Conservation (phyloP, 2,888 invertebrate genomes). For the Pseudoips prasinana region DNA sequence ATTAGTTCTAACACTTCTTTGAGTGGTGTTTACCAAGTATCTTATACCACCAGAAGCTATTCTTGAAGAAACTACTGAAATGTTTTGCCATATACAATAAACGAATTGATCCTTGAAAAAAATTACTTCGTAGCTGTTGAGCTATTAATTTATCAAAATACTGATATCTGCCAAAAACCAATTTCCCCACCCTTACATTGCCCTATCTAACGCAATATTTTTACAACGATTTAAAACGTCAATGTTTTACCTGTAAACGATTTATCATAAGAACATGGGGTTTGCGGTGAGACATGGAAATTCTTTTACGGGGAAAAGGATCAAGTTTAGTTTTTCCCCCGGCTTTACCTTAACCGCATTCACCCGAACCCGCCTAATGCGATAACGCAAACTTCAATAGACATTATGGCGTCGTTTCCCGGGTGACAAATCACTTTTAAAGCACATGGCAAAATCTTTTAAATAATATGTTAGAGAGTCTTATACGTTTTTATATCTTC, state of each 20-base stretch:
- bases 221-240: constrained; percentile 21
- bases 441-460: not conserved
- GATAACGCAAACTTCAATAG: constrained; percentile 29
- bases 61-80: too few relatives aligned
- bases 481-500: too few relatives aligned
- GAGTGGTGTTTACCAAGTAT: too few relatives aligned
- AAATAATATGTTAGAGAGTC: too few relatives aligned
- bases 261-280: constrained; percentile 27
- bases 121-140: too few relatives aligned
- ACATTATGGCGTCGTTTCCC: constrained; percentile 6
- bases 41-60: too few relatives aligned
- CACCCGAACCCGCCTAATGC: constrained; percentile 22
- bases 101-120: too few relatives aligned
- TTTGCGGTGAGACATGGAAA: constrained; percentile 37
- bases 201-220: constrained; percentile 15
- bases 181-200: too few relatives aligned
- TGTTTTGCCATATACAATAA: too few relatives aligned
- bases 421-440: constrained; percentile 17
- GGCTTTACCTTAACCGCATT: constrained; percentile 40
- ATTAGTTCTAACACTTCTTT: too few relatives aligned
- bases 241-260: constrained; percentile 19
- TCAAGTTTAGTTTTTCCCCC: constrained; percentile 25
- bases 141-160: too few relatives aligned
- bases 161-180: too few relatives aligned
- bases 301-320: constrained; percentile 47